Conservation (phyloP, 1,140 invertebrate species). For the Cherax destructor region DNA sequence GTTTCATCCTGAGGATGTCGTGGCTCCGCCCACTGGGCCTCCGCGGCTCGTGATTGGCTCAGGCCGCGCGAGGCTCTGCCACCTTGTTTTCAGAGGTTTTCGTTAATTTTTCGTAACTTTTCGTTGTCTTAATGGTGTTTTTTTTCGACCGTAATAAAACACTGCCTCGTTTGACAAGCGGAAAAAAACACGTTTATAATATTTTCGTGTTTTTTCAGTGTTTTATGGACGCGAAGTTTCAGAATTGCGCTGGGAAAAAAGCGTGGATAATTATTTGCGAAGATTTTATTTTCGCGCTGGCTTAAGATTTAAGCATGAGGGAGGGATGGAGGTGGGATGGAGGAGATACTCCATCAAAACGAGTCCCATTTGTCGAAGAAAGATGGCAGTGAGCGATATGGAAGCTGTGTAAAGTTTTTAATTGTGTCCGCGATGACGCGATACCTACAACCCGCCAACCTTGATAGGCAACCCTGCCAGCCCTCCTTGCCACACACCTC, state of each 20-base stretch:
- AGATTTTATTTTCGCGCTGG: too few species aligned
- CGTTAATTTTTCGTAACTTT: background rate
- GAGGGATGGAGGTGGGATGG: background rate
- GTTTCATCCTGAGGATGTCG: slow-evolving; percentile 57
- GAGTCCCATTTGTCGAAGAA: slow-evolving; percentile 63
- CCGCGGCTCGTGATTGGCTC: slow-evolving; percentile 53
- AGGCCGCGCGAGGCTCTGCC: slow-evolving; percentile 46
- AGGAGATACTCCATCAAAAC: slow-evolving; percentile 47
- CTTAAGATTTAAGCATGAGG: too few species aligned
- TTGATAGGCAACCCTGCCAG: slow-evolving; percentile 54
- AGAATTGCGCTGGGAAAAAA: too few species aligned
- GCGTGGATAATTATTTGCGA: too few species aligned
- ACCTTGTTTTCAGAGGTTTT: slow-evolving; percentile 27
- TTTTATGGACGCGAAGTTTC: too few species aligned
- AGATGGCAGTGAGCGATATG: slow-evolving; percentile 60
- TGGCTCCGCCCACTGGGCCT: slow-evolving; percentile 53
- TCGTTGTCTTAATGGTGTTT: too few species aligned
- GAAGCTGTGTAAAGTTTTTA: slow-evolving; percentile 66
- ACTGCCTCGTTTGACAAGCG: background rate
- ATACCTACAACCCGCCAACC: slow-evolving; percentile 11
- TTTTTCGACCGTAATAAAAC: background rate
- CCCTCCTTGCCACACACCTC: too few species aligned
- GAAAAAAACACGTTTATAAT: background rate
- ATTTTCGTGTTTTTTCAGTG: too few species aligned
- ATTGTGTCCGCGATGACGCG: slow-evolving; percentile 60